Percentiles rank a stretch among this genome's conserved stretches.
Conservation (phyloP, 2,888 invertebrate genomes). For the Lamproptera curius region DNA sequence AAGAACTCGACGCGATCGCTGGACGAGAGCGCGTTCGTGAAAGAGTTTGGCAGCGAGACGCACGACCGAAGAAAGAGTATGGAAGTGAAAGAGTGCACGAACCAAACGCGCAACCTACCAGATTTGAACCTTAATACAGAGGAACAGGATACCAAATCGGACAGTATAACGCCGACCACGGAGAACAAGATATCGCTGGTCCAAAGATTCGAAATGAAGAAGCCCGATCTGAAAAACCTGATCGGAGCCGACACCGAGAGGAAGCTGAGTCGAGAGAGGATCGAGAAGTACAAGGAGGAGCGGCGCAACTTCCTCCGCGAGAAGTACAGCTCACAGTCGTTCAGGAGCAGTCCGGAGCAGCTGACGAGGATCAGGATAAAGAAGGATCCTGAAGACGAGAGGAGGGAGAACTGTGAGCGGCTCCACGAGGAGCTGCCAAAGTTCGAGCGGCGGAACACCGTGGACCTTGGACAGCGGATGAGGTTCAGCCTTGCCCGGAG, state of each 20-base stretch:
- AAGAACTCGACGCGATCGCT: conserved; percentile 83
- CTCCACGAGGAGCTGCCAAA: conserved; percentile 50
- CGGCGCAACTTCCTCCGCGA: conserved; percentile 90
- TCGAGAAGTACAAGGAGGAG: conserved; percentile 95
- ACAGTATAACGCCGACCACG: conserved; percentile 76
- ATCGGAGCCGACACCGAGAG: conserved; percentile 70
- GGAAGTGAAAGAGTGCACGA: conserved; percentile 79
- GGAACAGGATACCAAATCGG: conserved; percentile 41
- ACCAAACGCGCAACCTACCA: conserved; percentile 74
- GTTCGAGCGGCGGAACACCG: conserved; percentile 69
- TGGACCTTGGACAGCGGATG: conserved; percentile 67
- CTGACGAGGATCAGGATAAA: conserved; percentile 62
- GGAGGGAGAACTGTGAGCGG: conserved; percentile 43
- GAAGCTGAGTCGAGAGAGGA: conserved; percentile 86
- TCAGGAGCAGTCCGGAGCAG: conserved; percentile 81
- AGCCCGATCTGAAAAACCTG: conserved; percentile 51
- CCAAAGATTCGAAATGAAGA: conserved; percentile 64
- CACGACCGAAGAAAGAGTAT: conserved; percentile 77
- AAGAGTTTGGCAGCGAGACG: conserved; percentile 79
- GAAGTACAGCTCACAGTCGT: conserved; percentile 90
- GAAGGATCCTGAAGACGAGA: conserved; percentile 42
- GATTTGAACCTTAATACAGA: conserved; percentile 63
- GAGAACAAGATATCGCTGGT: conserved; percentile 80
- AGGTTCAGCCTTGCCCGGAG: conserved; percentile 62
- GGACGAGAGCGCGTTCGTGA: conserved; percentile 85